Base-by-base conservation (phyloP, 2,797 vertebrate species). In the Dryobates pubescens region DNA sequence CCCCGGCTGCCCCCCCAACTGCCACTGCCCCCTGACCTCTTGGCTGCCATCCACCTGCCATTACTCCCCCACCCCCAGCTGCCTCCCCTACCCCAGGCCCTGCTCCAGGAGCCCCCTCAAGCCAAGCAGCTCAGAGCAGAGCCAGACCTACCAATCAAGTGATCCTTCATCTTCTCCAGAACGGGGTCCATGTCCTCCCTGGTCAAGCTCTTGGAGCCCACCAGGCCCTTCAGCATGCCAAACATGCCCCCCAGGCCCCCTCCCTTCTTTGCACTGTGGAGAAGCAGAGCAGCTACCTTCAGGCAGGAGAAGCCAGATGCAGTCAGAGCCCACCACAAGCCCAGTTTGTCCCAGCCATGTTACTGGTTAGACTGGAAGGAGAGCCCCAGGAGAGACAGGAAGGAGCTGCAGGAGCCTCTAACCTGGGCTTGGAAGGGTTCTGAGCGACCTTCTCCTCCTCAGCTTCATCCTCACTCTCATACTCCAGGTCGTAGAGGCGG, bases 151-250 rank as follows among this genome's bases (percentile, higher is more conserved):
- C 99, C 97, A 2, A 99, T 99, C 92, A 99, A 98, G 94, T 99
- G 99, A 94, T 99, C 99, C 89, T 96, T 99, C 99, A 99, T 99
- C 97, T 99, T 99, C 82, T 99, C 99, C 96, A 99, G 97, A 18
- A 99, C 98, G 0, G 99, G 97, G 57, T 99, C 98, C 99, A 99
- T 99, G 97, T 99, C 98, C 47, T 98, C 98, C n/a, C 96, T 96
- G 15, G 97, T 98, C 93, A 99, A 97, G 94, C 98, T 99, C 98
- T 99, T 99, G 59, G 99, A 99, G 69, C 99, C 99, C 95, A 99
- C 99, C 79, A 99, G 98, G 54, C 99, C 99, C 96, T 99, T 99
- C 94, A 99, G 97, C 99, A 99, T 99, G 77, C 99, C 99, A 93
- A 99, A 99, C 99, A 99, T 99, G 53, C 99, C 99, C 29, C 99